These are phyloP conservation scores for Anthopleura sola DNA, from an alignment of 64 coral and sea anemone species.

Conservation along the genomic window DNA sequence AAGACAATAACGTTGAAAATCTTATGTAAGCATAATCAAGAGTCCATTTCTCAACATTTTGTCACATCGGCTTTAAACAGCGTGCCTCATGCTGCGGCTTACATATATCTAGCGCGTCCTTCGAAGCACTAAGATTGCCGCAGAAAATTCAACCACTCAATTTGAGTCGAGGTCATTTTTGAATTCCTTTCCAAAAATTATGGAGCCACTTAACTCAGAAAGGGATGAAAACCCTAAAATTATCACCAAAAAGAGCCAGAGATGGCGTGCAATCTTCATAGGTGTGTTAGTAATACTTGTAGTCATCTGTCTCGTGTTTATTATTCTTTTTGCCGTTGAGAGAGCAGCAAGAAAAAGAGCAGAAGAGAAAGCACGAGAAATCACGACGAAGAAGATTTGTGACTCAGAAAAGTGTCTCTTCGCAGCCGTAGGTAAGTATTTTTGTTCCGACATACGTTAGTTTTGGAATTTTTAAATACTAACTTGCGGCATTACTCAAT, in stretches of 20 bases:
- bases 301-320: constrained; percentile 37
- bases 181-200: background rate
- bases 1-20: background rate
- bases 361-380: background rate
- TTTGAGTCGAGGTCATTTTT: background rate
- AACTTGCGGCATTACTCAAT: background rate
- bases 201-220: background rate
- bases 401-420: constrained; percentile 1
- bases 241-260: background rate
- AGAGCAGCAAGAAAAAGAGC: background rate
- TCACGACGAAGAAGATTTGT: background rate
- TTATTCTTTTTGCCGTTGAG: constrained; percentile 45
- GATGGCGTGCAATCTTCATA: constrained; percentile 2
- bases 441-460: background rate
- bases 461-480: too few relatives aligned
- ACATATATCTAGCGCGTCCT: background rate
- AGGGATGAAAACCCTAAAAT: background rate
- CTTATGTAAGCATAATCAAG: background rate
- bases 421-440: constrained; percentile 19
- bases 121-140: background rate
- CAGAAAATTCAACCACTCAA: background rate
- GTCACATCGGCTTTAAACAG: background rate
- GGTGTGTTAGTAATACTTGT: background rate
- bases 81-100: background rate
- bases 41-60: background rate